phyloP scores from a whole-genome alignment of 1,140 invertebrate species.

The Drosophila ananassae region DNA sequence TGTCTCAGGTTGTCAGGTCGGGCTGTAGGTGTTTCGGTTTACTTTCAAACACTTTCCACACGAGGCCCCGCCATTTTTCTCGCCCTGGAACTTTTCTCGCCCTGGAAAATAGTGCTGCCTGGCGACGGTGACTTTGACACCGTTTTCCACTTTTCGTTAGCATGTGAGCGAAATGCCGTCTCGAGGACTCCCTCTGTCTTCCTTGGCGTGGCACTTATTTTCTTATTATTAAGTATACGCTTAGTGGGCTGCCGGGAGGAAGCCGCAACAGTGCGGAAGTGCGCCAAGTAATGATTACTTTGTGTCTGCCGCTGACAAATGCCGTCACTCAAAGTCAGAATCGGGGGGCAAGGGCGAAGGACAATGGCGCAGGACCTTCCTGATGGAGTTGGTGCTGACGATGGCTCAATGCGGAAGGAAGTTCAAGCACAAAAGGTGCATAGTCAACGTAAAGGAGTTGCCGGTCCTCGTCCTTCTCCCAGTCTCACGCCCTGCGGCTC shows the following conservation, averaged over 20 bases:
- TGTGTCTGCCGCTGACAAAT: conserved; percentile 80
- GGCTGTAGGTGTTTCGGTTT: conserved; percentile 35
- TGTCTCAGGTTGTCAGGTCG: conserved; percentile 72
- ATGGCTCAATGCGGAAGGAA: conserved; percentile 62
- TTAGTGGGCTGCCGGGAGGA: conserved; percentile 46
- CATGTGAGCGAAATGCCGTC: conserved; percentile 39
- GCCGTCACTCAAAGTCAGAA: conserved; percentile 79
- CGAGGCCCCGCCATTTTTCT: conserved; percentile 32
- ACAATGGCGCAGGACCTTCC: not conserved
- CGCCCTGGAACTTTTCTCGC: conserved; percentile 9
- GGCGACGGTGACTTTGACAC: conserved; percentile 71
- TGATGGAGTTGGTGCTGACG: conserved; percentile 9
- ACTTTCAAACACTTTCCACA: conserved; percentile 18
- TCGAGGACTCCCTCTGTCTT: conserved; percentile 9
- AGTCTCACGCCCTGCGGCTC: no score
- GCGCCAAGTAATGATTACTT: conserved; percentile 78
- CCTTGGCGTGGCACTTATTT: conserved; percentile 77
- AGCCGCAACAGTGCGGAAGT: conserved; percentile 23
- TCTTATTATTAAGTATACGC: conserved; percentile 82
- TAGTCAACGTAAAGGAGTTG: conserved; percentile 42
- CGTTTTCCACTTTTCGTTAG: conserved; percentile 79
- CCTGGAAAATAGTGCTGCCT: conserved; percentile 4
- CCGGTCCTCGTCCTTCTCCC: not conserved
- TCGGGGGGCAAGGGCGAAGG: conserved; percentile 18
- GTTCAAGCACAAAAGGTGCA: conserved; percentile 59